phyloP scores from a whole-genome alignment of 2,113 vertebrate genomes.

The Amphiprion percula region DNA sequence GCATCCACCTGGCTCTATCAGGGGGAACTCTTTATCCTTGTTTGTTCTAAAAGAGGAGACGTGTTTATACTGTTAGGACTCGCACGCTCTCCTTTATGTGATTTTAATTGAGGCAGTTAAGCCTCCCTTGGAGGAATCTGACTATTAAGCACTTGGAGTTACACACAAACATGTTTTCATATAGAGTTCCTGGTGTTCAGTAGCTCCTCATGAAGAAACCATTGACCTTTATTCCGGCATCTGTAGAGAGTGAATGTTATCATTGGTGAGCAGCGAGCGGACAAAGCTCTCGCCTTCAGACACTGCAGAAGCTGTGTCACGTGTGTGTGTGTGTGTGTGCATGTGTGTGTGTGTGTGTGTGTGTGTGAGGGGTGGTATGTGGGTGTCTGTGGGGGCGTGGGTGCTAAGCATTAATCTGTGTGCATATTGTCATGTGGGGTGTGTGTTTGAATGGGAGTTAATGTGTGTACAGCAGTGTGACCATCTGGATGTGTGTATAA shows the following conservation, averaged over 20 bases:
- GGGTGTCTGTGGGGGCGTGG: neutral
- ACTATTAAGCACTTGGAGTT: conserved; percentile 56
- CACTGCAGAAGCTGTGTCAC: conserved; percentile 21
- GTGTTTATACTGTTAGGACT: conserved; percentile 61
- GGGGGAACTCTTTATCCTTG: conserved; percentile 69
- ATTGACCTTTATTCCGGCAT: conserved; percentile 61
- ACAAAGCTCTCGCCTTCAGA: conserved; percentile 45
- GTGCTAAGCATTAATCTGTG: conserved; percentile 10
- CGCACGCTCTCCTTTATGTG: conserved; percentile 64
- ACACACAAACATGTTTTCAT: conserved; percentile 57
- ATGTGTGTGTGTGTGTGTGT: conserved; percentile 6
- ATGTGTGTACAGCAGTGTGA: neutral
- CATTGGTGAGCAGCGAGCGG: conserved; percentile 52
- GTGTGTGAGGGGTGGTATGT: neutral
- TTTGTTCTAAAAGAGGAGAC: conserved; percentile 68
- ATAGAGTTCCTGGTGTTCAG: conserved; percentile 43
- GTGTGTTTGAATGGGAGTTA: conserved; percentile 2
- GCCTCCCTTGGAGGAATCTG: conserved; percentile 65
- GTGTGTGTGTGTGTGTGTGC: conserved; percentile 9
- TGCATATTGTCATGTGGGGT: conserved; percentile 7
- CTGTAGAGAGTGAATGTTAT: conserved; percentile 72
- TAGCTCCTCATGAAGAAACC: conserved; percentile 39
- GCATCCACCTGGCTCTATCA: conserved; percentile 57
- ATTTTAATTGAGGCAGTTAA: conserved; percentile 79
- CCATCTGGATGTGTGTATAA: conserved; percentile 21